A percentile compares a stretch with the other conserved stretches of the same genome.
Conservation (phyloP, 2,888 invertebrate genomes). For the Hofmannophila pseudospretella region DNA sequence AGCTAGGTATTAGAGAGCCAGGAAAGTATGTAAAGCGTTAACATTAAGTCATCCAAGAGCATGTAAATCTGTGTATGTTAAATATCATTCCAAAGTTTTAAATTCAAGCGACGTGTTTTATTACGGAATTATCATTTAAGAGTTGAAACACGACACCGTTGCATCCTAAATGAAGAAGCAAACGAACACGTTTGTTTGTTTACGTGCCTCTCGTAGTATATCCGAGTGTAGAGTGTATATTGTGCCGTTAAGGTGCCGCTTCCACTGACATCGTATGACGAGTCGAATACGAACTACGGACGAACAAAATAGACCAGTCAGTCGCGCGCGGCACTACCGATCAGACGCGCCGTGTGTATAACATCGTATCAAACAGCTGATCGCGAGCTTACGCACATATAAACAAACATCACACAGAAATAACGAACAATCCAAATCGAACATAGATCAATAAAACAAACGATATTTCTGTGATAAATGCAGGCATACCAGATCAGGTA, state of each 20-base stretch:
- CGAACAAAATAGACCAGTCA: conserved; percentile 41
- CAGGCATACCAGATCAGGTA: background rate
- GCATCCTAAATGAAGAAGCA: background rate
- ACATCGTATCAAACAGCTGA: conserved; percentile 52
- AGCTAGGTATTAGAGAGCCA: no score
- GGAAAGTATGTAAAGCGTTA: no score
- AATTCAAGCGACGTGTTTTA: no score
- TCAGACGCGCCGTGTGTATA: conserved; percentile 39
- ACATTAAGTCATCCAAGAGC: no score
- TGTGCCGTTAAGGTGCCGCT: background rate
- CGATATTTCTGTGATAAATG: background rate
- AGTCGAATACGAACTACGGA: conserved; percentile 7
- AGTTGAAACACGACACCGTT: conserved; percentile 2
- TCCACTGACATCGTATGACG: background rate
- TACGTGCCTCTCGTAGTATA: conserved; percentile 63
- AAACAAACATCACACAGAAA: conserved; percentile 43
- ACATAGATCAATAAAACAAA: conserved; percentile 15
- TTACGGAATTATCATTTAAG: background rate
- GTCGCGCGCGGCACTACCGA: conserved; percentile 64
- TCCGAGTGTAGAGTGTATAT: conserved; percentile 60
- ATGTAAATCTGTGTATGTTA: no score
- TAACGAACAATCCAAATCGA: conserved; percentile 15
- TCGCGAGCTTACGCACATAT: conserved; percentile 37
- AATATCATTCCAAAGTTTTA: no score
- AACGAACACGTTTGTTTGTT: conserved; percentile 51